Percentiles rank a stretch among this genome's conserved stretches.
phyloP scores from a whole-genome alignment of 92 coral and sea anemone species.

The Zoanthus sansibaricus region DNA sequence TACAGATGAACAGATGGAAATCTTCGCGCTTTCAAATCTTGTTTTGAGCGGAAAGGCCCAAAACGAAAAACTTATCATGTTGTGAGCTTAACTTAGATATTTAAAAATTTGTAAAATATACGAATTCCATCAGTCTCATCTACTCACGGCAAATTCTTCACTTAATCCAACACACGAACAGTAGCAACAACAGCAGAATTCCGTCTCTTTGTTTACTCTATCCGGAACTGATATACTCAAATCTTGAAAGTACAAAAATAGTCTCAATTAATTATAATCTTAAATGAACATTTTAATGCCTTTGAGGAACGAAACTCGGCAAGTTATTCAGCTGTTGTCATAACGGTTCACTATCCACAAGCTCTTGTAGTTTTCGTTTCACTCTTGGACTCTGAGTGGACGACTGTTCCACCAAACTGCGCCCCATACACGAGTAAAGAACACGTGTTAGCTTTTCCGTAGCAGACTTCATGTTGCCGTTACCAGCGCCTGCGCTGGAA shows the following conservation, averaged over 20 bases:
- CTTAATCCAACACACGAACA: too few species aligned
- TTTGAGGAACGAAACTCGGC: neutral
- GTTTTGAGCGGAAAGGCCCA: too few species aligned
- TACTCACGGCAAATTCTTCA: too few species aligned
- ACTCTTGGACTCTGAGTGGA: slow-evolving; percentile 80
- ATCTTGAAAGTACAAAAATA: neutral
- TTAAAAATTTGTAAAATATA: too few species aligned
- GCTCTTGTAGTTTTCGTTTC: slow-evolving; percentile 80
- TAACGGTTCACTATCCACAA: slow-evolving; percentile 58
- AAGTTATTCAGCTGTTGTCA: slow-evolving; percentile 17
- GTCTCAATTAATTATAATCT: neutral
- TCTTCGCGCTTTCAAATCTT: too few species aligned
- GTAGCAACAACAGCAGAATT: too few species aligned
- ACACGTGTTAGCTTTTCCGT: slow-evolving; percentile 63
- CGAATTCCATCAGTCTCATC: too few species aligned
- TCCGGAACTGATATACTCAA: neutral
- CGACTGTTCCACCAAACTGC: slow-evolving; percentile 76
- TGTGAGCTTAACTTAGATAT: too few species aligned
- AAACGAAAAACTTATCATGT: too few species aligned
- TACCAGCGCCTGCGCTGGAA: slow-evolving; percentile 84
- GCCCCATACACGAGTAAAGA: slow-evolving; percentile 93
- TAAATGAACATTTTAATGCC: neutral
- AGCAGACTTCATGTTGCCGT: slow-evolving; percentile 67
- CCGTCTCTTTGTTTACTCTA: neutral
- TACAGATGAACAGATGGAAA: too few species aligned